These are phyloP conservation scores for Siniperca obscura DNA, from an alignment of 2,797 vertebrate genomes.

Conservation along the genomic window DNA sequence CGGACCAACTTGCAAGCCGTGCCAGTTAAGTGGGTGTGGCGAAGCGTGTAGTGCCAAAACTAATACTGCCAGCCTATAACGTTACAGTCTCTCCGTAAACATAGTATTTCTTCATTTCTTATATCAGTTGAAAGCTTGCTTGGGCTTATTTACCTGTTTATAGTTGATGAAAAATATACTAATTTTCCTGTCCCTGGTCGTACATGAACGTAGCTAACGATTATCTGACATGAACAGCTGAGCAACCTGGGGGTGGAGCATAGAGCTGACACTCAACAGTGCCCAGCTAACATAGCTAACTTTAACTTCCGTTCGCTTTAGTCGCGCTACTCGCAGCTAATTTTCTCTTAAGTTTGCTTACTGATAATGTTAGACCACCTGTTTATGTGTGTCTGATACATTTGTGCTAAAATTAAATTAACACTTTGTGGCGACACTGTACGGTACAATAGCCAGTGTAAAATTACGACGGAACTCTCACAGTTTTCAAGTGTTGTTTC, in stretches of 20 bases:
- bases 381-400: background rate
- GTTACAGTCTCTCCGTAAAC: background rate
- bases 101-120: fast-evolving
- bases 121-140: background rate
- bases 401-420: background rate
- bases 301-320: background rate
- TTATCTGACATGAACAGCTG: slow-evolving; percentile 72
- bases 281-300: background rate
- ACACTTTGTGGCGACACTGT: background rate
- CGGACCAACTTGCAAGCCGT: background rate
- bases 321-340: too few species aligned
- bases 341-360: background rate
- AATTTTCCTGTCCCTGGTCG: background rate
- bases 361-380: background rate
- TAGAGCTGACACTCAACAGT: background rate
- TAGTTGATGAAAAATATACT: background rate
- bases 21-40: slow-evolving; percentile 41
- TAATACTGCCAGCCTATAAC: too few species aligned
- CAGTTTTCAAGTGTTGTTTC: slow-evolving; percentile 30
- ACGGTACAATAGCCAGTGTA: fast-evolving
- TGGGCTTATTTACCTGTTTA: slow-evolving; percentile 24
- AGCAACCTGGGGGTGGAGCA: background rate
- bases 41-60: background rate
- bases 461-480: slow-evolving; percentile 11
- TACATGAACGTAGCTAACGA: background rate